Base-by-base conservation (phyloP, 2,113 vertebrate genomes). In the Sceloporus tristichus region DNA sequence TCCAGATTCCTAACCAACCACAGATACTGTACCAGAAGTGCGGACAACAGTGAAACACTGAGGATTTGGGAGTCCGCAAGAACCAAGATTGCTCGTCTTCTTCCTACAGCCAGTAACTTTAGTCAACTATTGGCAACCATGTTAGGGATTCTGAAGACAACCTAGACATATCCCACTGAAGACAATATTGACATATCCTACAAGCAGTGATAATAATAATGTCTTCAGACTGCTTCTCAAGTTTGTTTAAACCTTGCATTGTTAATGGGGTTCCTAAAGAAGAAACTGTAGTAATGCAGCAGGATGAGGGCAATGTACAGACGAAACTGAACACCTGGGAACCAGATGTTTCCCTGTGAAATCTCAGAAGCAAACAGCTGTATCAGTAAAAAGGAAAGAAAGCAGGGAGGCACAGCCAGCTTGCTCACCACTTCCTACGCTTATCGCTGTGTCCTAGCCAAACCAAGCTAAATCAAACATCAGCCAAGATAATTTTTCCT, bases 201-300 rank as follows among this genome's bases (percentile, higher is more conserved):
- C 0, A 0, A 56, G 6, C 0, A 48, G 19, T 62, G 0, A 56
- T 1, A 8, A 0, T 86, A 0, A 77, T 74, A 38, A 18, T 81
- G n/a, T 79, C 23, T 82, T 53, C 78, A n/a, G 42, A n/a, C 29
- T 2, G 4, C 19, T 75, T 38, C 56, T 40, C 48, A 4, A 2
- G 16, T 11, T 3, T 4, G 0, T 4, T 38, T 25, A 38, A 71
- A 90, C 42, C 54, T 0, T 27, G 4, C 0, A 10, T 25, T 71
- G 10, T 5, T 3, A 70, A 9, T 16, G 0, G 2, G 25, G 0
- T 5, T 75, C 38, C 0, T 0, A 3, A 0, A 5, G 4, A 76
- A 87, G 75, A 68, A 80, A 82, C n/a, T 1, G n/a, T 48, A 5
- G 0, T 79, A 38, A 27, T 0, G 38, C 75, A 89, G 87, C 5